phyloP scores from a whole-genome alignment of 2,797 vertebrate species.

The Ceryle rudis region DNA sequence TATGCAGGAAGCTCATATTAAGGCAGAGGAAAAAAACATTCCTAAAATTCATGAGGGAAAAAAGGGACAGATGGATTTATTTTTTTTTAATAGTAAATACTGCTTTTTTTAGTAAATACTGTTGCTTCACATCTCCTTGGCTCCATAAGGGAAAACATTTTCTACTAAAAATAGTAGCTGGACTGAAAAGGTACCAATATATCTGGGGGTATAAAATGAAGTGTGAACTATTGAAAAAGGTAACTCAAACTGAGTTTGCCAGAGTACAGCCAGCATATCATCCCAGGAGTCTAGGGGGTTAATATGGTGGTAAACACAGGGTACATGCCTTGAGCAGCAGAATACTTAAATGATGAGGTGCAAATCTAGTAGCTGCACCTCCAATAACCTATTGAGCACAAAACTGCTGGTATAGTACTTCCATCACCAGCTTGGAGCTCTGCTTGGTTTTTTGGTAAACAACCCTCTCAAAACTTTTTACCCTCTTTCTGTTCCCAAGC shows the following conservation, averaged over 20 bases:
- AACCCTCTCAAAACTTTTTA: not conserved
- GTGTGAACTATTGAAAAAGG: conserved; percentile 68
- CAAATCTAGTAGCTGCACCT: not conserved
- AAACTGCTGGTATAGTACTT: not conserved
- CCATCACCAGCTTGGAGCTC: not conserved
- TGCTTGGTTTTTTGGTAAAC: not conserved
- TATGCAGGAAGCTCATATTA: conserved; percentile 44
- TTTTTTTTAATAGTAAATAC: too few species aligned
- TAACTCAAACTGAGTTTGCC: conserved; percentile 59
- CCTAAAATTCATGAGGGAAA: conserved; percentile 69
- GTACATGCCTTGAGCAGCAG: not conserved
- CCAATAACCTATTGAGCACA: not conserved
- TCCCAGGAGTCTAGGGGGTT: not conserved
- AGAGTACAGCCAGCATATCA: conserved; percentile 45
- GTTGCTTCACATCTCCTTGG: conserved; percentile 74
- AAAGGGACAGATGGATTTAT: conserved; percentile 72
- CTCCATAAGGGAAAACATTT: conserved; percentile 69
- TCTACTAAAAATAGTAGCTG: conserved; percentile 69
- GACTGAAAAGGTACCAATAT: conserved; percentile 70
- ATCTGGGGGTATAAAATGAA: conserved; percentile 71
- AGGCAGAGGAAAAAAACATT: conserved; percentile 61
- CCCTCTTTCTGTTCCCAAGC: not conserved
- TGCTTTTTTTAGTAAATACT: conserved; percentile 58
- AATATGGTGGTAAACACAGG: not conserved
- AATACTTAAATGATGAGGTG: conserved; percentile 20